These are phyloP conservation scores for Vannuccia rotundouncinata DNA, from an alignment of 2,888 invertebrate genomes.

Conservation along the genomic window DNA sequence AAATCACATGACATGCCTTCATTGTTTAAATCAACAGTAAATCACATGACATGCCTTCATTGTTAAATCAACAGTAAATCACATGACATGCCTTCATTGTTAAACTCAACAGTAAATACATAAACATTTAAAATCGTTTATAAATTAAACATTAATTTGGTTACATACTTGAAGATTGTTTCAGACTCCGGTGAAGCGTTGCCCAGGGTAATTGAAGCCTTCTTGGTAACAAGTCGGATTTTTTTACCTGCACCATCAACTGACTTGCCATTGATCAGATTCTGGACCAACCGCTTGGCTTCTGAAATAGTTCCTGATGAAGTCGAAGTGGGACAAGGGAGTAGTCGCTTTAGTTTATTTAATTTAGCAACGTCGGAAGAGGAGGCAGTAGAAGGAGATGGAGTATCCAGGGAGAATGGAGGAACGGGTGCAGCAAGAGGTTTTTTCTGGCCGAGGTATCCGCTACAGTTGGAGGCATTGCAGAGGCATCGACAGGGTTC, in stretches of 20 bases:
- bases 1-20: neutral
- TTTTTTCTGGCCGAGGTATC: constrained; percentile 78
- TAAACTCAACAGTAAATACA: neutral
- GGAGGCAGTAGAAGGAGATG: neutral
- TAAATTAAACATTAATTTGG: too few relatives aligned
- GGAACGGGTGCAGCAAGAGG: too few relatives aligned
- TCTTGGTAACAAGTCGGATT: too few relatives aligned
- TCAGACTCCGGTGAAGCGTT: too few relatives aligned
- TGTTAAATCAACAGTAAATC: neutral
- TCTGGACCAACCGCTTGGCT: neutral
- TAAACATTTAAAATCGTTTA: too few relatives aligned
- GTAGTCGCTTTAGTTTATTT: neutral
- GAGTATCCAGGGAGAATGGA: neutral
- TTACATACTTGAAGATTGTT: too few relatives aligned
- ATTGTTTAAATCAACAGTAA: neutral
- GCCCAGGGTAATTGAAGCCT: too few relatives aligned
- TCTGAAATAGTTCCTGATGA: neutral
- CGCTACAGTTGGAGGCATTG: constrained; percentile 76
- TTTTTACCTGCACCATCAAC: too few relatives aligned
- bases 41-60: neutral
- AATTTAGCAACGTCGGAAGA: neutral
- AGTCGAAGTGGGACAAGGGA: neutral
- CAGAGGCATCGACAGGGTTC: constrained; percentile 71
- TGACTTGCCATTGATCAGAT: too few relatives aligned
- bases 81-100: neutral